Evolutionary conservation across 2,797 vertebrate genomes (phyloP).

Genomic region (Clarias pachynema): DNA sequence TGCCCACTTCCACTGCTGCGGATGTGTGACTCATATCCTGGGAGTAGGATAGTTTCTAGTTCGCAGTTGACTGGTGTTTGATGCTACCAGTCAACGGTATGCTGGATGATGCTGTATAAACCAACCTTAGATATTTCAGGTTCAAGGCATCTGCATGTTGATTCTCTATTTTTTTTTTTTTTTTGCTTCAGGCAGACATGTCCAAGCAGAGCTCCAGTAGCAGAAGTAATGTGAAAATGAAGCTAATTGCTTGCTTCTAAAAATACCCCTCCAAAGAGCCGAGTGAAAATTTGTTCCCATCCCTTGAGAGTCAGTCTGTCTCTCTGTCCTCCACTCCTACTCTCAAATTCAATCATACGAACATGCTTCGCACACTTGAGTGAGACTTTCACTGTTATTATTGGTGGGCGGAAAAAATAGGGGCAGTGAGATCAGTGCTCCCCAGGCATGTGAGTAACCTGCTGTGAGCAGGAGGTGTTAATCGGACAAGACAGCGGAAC

Average conservation of each 20-base stretch:
- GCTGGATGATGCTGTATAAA: slow-evolving; percentile 3
- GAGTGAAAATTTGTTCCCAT: slow-evolving; percentile 58
- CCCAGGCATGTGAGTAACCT: slow-evolving; percentile 10
- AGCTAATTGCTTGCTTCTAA: slow-evolving; percentile 70
- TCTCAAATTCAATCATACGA: slow-evolving; percentile 21
- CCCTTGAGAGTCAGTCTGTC: slow-evolving; percentile 6
- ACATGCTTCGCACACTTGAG: slow-evolving; percentile 1
- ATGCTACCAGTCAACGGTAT: slow-evolving; percentile 3
- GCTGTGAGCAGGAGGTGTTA: slow-evolving; percentile 23
- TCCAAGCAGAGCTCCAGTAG: slow-evolving; percentile 52
- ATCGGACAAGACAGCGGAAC: slow-evolving; percentile 30
- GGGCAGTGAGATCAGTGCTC: slow-evolving; percentile 42
- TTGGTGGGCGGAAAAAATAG: slow-evolving; percentile 17
- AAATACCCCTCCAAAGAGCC: slow-evolving; percentile 63
- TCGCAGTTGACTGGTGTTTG: not conserved
- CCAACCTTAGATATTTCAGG: not conserved
- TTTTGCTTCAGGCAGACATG: slow-evolving; percentile 7
- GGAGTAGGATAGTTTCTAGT: slow-evolving; percentile 16
- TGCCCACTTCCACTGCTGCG: not conserved
- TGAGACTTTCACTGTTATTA: slow-evolving; percentile 14
- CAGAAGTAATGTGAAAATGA: slow-evolving; percentile 63
- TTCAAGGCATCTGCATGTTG: not conserved
- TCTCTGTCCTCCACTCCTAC: not conserved
- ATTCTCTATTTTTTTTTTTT: not conserved
- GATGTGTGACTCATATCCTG: slow-evolving; percentile 9